Evolutionary conservation across 1,140 invertebrate species (phyloP), one percentile per base, ranked within the genome.

Genomic region (Caenorhabditis tropicalis): DNA sequence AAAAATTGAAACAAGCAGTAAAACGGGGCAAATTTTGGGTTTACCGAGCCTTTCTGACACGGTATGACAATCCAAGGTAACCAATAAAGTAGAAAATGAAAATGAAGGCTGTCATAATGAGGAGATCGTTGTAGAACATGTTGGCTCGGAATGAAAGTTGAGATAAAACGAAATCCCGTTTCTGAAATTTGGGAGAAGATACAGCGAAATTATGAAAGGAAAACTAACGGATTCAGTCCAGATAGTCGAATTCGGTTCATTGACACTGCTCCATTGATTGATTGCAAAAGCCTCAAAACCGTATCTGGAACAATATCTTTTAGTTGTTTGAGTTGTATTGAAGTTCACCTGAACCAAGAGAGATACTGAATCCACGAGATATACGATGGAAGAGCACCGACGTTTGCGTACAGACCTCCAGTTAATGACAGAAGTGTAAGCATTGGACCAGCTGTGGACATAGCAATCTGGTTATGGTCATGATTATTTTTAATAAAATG

Each of bases 251-350:
- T 85, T 85, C 10, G 53, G 74, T 43, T 60, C 56, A 49, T 85
- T 70, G 21, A 89, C 88, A n/a, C 53, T 79, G 15, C 46, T 46
- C 89, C 89, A 90, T 85, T 90, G 90, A 36, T 89, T 89, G 48
- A 90, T 91, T 27, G 90, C 86, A 21, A 90, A 80, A 29, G 88
- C 89, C 58, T 90, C 89, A 53, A 90, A 90, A 15, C 89, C 89
- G 46, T 90, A 90, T 82, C 88, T 89, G 60, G 43, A 88, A 43
- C 9, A 53, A 10, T 33, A n/a, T n/a, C 39, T n/a, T 58, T 16
- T 15, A 53, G 6, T 29, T 19, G 43, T 49, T 15, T n/a, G 31
- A 51, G 7, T 7, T 10, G 3, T 6, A n/a, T 12, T 12, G 9
- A 24, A 2, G 10, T 1, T 12, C 16, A 89, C 81, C 89, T 84